Conservation (phyloP, 2,113 vertebrate genomes). For the Chaetura pelagica region DNA sequence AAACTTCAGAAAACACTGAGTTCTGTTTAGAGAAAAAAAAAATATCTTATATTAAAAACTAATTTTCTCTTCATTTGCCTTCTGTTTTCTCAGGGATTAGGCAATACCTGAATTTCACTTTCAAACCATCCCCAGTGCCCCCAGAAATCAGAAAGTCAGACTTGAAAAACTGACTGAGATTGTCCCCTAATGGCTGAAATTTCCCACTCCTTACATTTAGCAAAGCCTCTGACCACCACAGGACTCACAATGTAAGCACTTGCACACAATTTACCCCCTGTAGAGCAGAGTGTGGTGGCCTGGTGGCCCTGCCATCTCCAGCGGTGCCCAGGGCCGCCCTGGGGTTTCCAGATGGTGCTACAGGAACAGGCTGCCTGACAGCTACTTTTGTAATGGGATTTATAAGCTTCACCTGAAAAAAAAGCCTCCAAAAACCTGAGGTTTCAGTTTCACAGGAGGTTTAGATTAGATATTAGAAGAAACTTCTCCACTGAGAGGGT, state of each 20-base stretch:
- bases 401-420: not conserved
- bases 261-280: not conserved
- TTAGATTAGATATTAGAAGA: too few species aligned
- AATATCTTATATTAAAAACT: not conserved
- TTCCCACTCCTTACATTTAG: not conserved
- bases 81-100: not conserved
- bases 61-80: not conserved
- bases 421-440: not conserved
- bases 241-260: fast-evolving
- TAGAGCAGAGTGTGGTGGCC: not conserved
- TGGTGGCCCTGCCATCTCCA: fast-evolving
- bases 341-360: not conserved
- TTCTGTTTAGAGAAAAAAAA: not conserved
- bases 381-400: not conserved
- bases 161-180: not conserved
- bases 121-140: not conserved
- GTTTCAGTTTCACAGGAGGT: not conserved
- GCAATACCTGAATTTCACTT: not conserved
- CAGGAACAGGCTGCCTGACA: not conserved
- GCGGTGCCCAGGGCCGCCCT: not conserved
- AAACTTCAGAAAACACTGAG: not conserved
- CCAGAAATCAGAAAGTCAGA: not conserved
- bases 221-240: not conserved
- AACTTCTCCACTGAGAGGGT: too few species aligned
- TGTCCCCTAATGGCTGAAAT: not conserved